phyloP scores from a whole-genome alignment of 1,140 invertebrate genomes.

The Drosophila santomea region DNA sequence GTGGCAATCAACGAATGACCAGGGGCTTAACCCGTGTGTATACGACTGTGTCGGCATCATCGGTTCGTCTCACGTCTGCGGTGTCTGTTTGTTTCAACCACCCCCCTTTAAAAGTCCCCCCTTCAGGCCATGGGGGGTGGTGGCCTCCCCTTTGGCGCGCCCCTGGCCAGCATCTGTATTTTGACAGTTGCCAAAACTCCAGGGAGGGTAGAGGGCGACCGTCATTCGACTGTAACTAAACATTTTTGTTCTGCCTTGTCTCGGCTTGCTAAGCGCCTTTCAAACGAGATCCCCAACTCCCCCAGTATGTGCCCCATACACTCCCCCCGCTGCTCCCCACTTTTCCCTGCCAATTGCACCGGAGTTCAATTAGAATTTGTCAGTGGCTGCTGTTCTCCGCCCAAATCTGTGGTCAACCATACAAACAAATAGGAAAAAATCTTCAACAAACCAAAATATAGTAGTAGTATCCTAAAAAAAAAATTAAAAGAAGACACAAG shows the following conservation, averaged over 20 bases:
- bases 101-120: background rate
- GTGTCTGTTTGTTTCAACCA: constrained; percentile 53
- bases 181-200: constrained; percentile 44
- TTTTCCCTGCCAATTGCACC: constrained; percentile 23
- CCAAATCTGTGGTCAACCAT: constrained; percentile 6
- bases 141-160: background rate
- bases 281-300: constrained; percentile 12
- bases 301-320: no score
- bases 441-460: constrained; percentile 13
- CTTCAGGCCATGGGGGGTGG: no score
- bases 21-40: constrained; percentile 61
- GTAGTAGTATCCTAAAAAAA: constrained; percentile 4
- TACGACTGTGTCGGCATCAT: constrained; percentile 28
- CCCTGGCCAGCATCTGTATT: constrained; percentile 52
- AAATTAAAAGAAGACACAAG: constrained; percentile 1
- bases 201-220: constrained; percentile 8
- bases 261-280: constrained; percentile 45
- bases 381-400: constrained; percentile 2
- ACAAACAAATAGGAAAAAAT: background rate
- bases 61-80: constrained; percentile 63
- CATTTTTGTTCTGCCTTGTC: constrained; percentile 50
- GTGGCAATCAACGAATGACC: constrained; percentile 77
- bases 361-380: constrained; percentile 50
- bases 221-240: constrained; percentile 45
- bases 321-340: no score